Base-by-base conservation (phyloP, 1,140 invertebrate species). In the Rhizoglyphus robini region DNA sequence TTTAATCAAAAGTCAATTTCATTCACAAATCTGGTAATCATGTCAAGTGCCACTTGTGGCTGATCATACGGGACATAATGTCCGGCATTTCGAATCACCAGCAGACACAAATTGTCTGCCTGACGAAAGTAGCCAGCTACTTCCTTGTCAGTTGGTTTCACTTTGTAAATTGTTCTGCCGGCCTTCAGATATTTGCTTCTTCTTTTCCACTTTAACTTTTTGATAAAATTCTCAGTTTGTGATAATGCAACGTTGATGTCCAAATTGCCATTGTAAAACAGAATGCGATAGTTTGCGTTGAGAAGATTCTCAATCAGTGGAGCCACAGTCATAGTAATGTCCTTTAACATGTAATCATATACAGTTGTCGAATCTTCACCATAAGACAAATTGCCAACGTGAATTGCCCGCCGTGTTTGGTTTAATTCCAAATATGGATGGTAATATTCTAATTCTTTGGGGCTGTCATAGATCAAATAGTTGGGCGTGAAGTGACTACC, bases 191-290 rank as follows among this genome's bases (percentile, higher is more conserved):
- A 90, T 4, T 81, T 77, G 1, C 81, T 77, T 0, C 82, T 75
- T 1, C 81, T 82, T 29, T 77, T 74, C 79, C 88, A 91, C 46
- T 85, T 77, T 0, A 91, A 73, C 4, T 72, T 75, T 30, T 75
- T 67, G 5, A 91, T 73, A 72, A 85, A 89, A 68, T 84, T 84
- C 49, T 84, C 80, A 0, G 87, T 88, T 32, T 86, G 71, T 0
- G 86, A 83, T 74, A 88, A 88, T 1, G 88, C 84, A 2, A 89
- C 84, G 70, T 90, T 88, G 20, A 92, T 84, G 72, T 92, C 88
- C 36, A 91, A 72, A 71, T 90, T 87, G 0, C 88, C 88, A 72
- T 83, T 89, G 73, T 90, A 92, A 2, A 71, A 31, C 38, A 70
- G 15, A 15, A 67, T 61, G 38, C 68, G 61, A 58, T 71, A 71